Percentiles rank a stretch among this genome's conserved stretches.
Conservation (phyloP, 2,888 invertebrate genomes). For the Enchytraeus crypticus region DNA sequence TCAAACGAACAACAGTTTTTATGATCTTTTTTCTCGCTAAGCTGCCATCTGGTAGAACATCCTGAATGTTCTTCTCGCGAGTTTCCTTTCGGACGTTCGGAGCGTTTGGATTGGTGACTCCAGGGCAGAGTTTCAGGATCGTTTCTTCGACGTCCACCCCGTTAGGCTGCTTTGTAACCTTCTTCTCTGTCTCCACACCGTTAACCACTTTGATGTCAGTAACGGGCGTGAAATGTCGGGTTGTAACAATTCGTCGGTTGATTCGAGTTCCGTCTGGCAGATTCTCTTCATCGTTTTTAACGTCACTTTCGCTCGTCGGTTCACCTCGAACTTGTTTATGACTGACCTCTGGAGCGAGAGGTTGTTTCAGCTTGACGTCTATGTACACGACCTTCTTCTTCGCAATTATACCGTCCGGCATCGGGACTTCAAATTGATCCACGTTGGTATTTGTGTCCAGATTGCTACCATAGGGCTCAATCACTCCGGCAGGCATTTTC, state of each 20-base stretch:
- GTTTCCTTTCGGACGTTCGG: not conserved
- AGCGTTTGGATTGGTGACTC: constrained; percentile 6
- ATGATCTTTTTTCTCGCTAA: not conserved
- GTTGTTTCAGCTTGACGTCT: constrained; percentile 6
- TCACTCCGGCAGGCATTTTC: constrained; percentile 9
- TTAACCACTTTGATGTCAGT: constrained; percentile 6
- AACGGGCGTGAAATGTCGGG: constrained; percentile 13
- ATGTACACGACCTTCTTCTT: constrained; percentile 14
- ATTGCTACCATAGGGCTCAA: constrained; percentile 13
- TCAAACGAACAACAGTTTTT: constrained; percentile 1
- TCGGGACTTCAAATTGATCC: constrained; percentile 8
- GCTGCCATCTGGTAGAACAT: constrained; percentile 8
- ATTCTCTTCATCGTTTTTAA: constrained; percentile 3
- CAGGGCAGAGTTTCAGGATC: constrained; percentile 8
- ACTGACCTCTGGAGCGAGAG: not conserved
- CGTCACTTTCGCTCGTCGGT: not conserved
- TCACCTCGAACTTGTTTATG: constrained; percentile 14
- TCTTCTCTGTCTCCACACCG: constrained; percentile 4
- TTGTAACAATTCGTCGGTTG: constrained; percentile 7
- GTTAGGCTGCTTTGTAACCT: constrained; percentile 8
- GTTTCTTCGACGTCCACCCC: constrained; percentile 8
- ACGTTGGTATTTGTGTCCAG: constrained; percentile 15
- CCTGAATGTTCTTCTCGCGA: constrained; percentile 6
- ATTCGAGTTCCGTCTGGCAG: constrained; percentile 7
- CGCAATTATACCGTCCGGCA: constrained; percentile 2